Evolutionary conservation across 2,797 vertebrate species (phyloP), one percentile per base, ranked within the genome.

Genomic region (Gephyroberyx darwinii): DNA sequence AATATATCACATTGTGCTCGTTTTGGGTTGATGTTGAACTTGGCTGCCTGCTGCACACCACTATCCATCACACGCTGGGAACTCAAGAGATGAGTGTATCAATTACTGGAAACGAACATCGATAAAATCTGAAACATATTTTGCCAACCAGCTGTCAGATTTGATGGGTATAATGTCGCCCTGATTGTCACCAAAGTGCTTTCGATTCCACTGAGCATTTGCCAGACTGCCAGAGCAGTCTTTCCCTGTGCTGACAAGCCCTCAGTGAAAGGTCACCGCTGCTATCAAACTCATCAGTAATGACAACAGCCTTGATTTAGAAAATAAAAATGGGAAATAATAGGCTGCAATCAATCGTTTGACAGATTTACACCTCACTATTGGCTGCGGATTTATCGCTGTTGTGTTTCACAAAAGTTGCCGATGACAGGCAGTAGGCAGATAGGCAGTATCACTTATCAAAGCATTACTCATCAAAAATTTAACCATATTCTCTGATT

Each of bases 261-360:
- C 41, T 50, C 47, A 33, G 47, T 35, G 20, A 60, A 53, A 35
- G 64, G 30, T 65, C 63, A n/a, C 22, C 1, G 16, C 26, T 48
- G 61, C 41, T 53, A 8, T 7, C 35, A 53, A 75, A 30, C 19
- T 71, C 54, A 61, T 60, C 50, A 77, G 22, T 19, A 39, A 19
- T 64, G 69, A 73, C 58, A 60, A 30, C 26, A 13, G 33, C 52
- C 17, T 69, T 53, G 45, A 62, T 62, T 72, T 65, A 0, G 22
- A 43, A 58, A 62, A 61, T 37, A 20, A 57, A 60, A 61, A 65
- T 31, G 2, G 35, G 17, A 76, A 55, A 59, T n/a, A 66, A 41
- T 39, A 57, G 56, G 8, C 53, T 58, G 48, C 30, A 35, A 39
- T 53, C 43, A 54, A 33, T 5, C 33, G 20, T 5, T 39, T 61